These are phyloP conservation scores for Clarias fuscus DNA, from an alignment of 2,797 vertebrate genomes.

Conservation along the genomic window DNA sequence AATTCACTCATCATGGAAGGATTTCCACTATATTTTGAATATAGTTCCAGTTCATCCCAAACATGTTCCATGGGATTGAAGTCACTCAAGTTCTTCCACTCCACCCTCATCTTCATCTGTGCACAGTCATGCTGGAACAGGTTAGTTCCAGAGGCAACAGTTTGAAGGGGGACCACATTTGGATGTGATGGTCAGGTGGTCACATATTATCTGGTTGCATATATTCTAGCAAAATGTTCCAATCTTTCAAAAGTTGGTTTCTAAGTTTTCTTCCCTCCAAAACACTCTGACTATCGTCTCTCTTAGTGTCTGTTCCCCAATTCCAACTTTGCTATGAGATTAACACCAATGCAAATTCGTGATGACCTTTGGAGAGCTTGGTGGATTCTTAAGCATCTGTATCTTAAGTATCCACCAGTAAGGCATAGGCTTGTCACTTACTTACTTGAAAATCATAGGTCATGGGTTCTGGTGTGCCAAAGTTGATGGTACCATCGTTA, in stretches of 20 bases:
- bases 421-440: no score
- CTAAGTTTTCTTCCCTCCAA: neutral
- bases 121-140: neutral
- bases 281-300: conserved; percentile 26
- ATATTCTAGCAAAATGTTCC: neutral
- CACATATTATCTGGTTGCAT: neutral
- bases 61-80: neutral
- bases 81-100: neutral
- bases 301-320: conserved; percentile 30
- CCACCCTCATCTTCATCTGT: no score
- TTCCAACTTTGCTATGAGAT: no score
- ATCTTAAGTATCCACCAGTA: no score
- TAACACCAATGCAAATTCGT: no score
- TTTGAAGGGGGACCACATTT: neutral
- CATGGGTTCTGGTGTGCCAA: no score
- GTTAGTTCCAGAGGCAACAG: neutral
- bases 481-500: no score
- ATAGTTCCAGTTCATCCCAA: neutral
- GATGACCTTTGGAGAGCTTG: no score
- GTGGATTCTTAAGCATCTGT: no score
- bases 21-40: no score
- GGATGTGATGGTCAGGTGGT: neutral
- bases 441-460: no score
- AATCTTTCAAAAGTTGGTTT: neutral
- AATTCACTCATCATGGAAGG: no score